These are phyloP conservation scores for Lasiurus cinereus DNA, from an alignment of 2,113 vertebrate genomes.

Conservation along the genomic window DNA sequence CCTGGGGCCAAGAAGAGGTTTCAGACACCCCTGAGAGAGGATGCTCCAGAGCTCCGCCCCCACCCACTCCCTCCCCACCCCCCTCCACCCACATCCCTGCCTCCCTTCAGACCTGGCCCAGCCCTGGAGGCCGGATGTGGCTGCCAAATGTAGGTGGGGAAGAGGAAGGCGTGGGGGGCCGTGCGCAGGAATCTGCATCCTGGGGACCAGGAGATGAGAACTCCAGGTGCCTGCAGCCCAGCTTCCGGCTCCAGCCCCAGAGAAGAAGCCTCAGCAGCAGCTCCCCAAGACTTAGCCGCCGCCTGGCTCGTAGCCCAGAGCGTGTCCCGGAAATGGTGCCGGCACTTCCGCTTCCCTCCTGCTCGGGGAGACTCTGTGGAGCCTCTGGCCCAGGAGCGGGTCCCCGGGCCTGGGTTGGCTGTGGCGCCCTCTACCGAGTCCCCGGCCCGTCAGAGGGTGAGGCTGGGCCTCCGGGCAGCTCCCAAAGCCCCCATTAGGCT, in stretches of 20 bases:
- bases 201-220: slow-evolving; percentile 79
- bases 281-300: background rate
- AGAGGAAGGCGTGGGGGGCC: slow-evolving; percentile 78
- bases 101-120: background rate
- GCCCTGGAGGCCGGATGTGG: slow-evolving; percentile 74
- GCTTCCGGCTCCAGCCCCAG: slow-evolving; percentile 61
- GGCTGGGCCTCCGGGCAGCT: background rate
- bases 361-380: slow-evolving; percentile 48
- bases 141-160: slow-evolving; percentile 65
- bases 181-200: slow-evolving; percentile 53
- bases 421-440: background rate
- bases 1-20: background rate
- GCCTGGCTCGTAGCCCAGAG: slow-evolving; percentile 62
- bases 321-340: slow-evolving; percentile 51
- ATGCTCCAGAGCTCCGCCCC: background rate
- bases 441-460: background rate
- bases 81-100: background rate
- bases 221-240: slow-evolving; percentile 70
- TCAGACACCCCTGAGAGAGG: background rate
- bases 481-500: background rate
- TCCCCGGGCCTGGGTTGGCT: background rate
- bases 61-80: no score
- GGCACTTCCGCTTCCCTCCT: slow-evolving; percentile 63
- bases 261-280: background rate
- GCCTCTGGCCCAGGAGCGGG: background rate